Conservation (phyloP, 2,888 invertebrate genomes). For the Noctua fimbriata region DNA sequence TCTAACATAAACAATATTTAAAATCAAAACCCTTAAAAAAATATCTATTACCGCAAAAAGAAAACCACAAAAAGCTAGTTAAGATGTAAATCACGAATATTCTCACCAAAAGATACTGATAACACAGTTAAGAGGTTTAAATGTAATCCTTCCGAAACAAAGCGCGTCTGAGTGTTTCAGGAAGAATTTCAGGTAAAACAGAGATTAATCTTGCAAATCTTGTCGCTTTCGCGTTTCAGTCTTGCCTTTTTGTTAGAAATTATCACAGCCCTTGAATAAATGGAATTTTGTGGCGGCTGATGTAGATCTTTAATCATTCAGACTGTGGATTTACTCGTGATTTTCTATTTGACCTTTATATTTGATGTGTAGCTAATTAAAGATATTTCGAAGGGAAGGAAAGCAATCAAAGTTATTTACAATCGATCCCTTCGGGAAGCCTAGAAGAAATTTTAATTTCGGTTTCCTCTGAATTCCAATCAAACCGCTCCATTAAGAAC, state of each 20-base stretch:
- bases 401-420: constrained; percentile 27
- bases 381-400: constrained; percentile 1
- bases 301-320: not conserved
- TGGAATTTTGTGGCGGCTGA: constrained; percentile 14
- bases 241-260: constrained; percentile 43
- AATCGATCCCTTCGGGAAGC: not conserved
- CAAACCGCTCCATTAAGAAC: constrained; percentile 18
- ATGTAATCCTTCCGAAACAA: constrained; percentile 63
- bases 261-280: constrained; percentile 35
- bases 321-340: not conserved
- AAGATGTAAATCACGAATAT: constrained; percentile 53
- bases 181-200: constrained; percentile 63
- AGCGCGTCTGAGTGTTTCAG: constrained; percentile 42
- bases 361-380: constrained; percentile 1
- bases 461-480: constrained; percentile 29
- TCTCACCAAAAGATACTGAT: constrained; percentile 54
- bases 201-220: constrained; percentile 61
- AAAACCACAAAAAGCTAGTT: constrained; percentile 20
- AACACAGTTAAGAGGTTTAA: constrained; percentile 64
- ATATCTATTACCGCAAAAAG: not conserved
- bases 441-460: constrained; percentile 29
- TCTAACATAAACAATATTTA: not conserved
- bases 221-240: constrained; percentile 36
- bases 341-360: not conserved
- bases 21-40: not conserved